Evolutionary conservation across 23 tunicate genomes (phyloP), one percentile per base, ranked within the genome.

Genomic region (Styela clava): DNA sequence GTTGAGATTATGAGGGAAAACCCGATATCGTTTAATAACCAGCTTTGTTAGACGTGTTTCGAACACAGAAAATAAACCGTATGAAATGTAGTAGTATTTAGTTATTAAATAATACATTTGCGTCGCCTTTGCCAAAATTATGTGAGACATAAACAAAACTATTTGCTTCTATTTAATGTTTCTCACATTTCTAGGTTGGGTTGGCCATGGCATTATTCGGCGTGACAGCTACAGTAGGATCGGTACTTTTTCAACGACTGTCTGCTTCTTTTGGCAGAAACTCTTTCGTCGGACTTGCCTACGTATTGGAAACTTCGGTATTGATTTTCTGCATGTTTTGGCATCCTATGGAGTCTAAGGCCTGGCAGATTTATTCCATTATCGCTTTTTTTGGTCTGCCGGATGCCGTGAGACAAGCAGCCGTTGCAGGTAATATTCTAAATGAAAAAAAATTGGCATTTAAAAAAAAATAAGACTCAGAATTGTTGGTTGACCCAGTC

Each of bases 141-240:
- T n/a, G n/a, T n/a, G n/a, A n/a, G n/a, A n/a, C n/a, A n/a, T n/a
- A n/a, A n/a, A n/a, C n/a, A n/a, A n/a, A n/a, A n/a, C n/a, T n/a
- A n/a, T n/a, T n/a, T n/a, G n/a, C n/a, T n/a, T n/a, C n/a, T n/a
- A n/a, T n/a, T n/a, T n/a, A n/a, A n/a, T n/a, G n/a, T n/a, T n/a
- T n/a, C n/a, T n/a, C n/a, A n/a, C 29, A 12, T 56, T 51, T 76
- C 33, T 24, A 76, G 81, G 52, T 76, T 52, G 81, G 81, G 19
- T 29, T 76, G 33, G 62, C 37, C 24, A 76, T 76, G 81, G 37
- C 81, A 36, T 21, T 76, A 21, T 76, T 76, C 2, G 81, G 81
- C 31, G 24, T 44, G 0, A 7, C 81, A n/a, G 64, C 81, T 19
- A 44, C 65, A 27, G 21, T 76, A 16, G 65, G 65, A 21, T 52